These are phyloP conservation scores for Probosciger aterrimus DNA, from an alignment of 2,113 vertebrate genomes.

Conservation along the genomic window DNA sequence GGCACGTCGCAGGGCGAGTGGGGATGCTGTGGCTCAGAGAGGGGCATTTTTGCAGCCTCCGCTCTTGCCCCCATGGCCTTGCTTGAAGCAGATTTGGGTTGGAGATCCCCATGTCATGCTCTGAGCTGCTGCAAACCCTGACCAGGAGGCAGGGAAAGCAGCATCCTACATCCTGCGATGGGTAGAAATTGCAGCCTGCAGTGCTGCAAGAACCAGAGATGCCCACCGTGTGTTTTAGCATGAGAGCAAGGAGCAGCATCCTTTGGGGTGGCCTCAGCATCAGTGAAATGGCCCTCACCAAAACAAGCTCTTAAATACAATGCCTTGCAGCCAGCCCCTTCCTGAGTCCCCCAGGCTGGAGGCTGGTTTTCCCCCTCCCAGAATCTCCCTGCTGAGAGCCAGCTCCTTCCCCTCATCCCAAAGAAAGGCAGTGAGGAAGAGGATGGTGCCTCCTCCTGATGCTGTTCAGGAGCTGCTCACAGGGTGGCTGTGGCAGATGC, in stretches of 20 bases:
- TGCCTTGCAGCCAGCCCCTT: accelerated
- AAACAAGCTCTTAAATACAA: background rate
- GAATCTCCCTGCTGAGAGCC: background rate
- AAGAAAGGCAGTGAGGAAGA: background rate
- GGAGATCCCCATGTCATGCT: background rate
- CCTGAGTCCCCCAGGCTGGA: background rate
- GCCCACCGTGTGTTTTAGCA: background rate
- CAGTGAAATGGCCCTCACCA: background rate
- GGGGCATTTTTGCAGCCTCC: background rate
- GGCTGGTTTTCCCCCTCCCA: background rate
- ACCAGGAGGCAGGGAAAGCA: background rate
- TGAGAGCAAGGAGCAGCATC: background rate
- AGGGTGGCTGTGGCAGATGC: background rate
- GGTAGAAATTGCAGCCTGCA: background rate
- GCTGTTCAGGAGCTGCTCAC: background rate
- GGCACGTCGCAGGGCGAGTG: background rate
- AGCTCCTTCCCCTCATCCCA: background rate
- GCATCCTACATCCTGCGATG: accelerated
- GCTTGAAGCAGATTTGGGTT: background rate
- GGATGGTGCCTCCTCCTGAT: background rate
- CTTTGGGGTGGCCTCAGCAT: background rate
- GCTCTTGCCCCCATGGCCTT: accelerated
- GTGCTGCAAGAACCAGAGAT: background rate
- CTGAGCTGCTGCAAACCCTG: background rate
- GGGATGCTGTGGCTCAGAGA: background rate